phyloP scores from a whole-genome alignment of 2,113 vertebrate genomes.

The Octodon degus region DNA sequence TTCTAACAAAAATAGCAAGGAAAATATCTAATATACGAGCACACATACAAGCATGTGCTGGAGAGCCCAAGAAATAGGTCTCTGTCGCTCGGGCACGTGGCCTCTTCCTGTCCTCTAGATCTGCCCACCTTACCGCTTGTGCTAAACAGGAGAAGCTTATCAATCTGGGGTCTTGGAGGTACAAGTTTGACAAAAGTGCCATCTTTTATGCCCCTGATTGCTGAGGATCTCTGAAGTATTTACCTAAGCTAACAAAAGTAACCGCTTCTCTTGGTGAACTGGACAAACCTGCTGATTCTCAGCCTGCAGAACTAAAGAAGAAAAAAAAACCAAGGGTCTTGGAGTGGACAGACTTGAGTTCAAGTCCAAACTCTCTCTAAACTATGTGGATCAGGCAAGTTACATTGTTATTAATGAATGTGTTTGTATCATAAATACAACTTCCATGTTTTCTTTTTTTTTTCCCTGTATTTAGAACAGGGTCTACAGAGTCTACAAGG shows the following conservation, averaged over 20 bases:
- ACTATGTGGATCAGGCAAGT: not conserved
- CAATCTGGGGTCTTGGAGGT: not conserved
- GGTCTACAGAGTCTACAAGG: too few species aligned
- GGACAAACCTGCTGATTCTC: not conserved
- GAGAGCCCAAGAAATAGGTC: not conserved
- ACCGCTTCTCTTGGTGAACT: too few species aligned
- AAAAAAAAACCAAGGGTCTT: not conserved
- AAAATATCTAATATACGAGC: slow-evolving; percentile 1
- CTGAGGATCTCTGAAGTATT: not conserved
- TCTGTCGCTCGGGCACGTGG: not conserved
- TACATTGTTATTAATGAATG: not conserved
- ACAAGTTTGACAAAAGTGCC: not conserved
- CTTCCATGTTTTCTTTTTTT: not conserved
- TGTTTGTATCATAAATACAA: not conserved
- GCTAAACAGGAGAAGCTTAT: not conserved
- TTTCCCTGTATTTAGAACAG: too few species aligned
- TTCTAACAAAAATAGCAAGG: not conserved
- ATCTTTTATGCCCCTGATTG: not conserved
- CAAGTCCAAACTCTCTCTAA: slow-evolving; percentile 35
- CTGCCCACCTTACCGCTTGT: not conserved
- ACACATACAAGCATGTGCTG: not conserved
- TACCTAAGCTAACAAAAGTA: not conserved
- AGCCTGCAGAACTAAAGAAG: not conserved
- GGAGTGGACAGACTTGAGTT: not conserved
- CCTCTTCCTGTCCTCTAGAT: not conserved